A percentile compares a stretch with the other conserved stretches of the same genome.
Conservation (phyloP, 2,888 invertebrate genomes). For the Sisyra nigra region DNA sequence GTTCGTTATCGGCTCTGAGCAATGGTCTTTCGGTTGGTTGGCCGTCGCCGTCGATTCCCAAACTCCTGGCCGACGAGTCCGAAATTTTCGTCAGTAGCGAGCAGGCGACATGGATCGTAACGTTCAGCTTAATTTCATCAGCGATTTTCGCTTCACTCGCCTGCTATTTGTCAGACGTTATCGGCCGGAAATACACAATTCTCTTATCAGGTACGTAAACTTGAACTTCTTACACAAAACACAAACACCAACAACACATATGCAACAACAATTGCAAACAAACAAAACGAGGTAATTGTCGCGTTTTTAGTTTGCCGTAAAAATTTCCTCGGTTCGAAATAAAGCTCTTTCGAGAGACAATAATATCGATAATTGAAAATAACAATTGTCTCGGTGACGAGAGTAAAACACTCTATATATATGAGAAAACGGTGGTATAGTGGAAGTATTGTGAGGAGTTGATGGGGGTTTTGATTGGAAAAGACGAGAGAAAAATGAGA, state of each 20-base stretch:
- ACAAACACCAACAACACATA: too few species aligned
- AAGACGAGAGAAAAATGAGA: too few species aligned
- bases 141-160: constrained; percentile 1
- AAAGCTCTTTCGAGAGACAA: too few species aligned
- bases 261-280: too few species aligned
- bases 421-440: too few species aligned
- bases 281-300: too few species aligned
- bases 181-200: background rate
- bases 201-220: background rate
- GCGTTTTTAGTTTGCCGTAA: background rate
- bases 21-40: constrained; percentile 26
- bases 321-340: background rate
- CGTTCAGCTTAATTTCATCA: background rate
- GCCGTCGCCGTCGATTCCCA: constrained; percentile 42
- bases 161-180: background rate
- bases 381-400: too few species aligned
- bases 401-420: too few species aligned
- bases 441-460: too few species aligned
- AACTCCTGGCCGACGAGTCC: constrained; percentile 29
- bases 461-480: too few species aligned
- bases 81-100: background rate
- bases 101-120: constrained; percentile 1
- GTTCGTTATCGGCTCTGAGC: background rate
- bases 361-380: too few species aligned
- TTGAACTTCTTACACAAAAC: too few species aligned